Conservation (phyloP, 1,140 invertebrate species). For the Brachionus asplanchnoidis region DNA sequence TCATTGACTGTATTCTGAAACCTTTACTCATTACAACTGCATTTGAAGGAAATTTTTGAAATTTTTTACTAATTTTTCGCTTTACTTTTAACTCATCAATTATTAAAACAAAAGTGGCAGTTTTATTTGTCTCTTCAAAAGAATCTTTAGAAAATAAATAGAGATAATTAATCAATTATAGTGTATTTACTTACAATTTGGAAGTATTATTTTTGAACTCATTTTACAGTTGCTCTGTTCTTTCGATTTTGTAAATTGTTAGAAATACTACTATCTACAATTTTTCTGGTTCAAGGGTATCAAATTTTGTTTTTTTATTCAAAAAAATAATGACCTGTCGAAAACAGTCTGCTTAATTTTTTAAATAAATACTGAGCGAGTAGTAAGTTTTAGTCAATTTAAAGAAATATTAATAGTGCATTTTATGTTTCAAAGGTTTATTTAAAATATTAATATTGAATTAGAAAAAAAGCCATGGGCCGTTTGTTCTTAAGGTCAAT, state of each 20-base stretch:
- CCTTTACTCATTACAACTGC: not conserved
- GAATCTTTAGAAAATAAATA: not conserved
- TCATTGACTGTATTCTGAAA: not conserved
- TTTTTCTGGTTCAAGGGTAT: conserved; percentile 3
- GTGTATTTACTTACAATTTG: not conserved
- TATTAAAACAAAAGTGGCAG: not conserved
- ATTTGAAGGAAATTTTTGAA: not conserved
- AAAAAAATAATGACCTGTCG: not conserved
- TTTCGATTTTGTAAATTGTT: not conserved
- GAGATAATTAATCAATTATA: not conserved
- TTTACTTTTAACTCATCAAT: conserved; percentile 36
- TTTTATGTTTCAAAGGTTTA: conserved; percentile 10
- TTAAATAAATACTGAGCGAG: not conserved
- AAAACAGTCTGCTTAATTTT: not conserved
- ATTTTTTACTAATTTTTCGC: not conserved
- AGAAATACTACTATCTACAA: not conserved
- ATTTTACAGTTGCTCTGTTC: not conserved
- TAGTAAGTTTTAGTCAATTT: not conserved
- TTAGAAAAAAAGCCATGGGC: not conserved
- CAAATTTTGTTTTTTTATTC: not conserved
- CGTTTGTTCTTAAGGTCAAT: conserved; percentile 27
- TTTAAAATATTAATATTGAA: not conserved
- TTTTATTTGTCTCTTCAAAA: conserved; percentile 10
- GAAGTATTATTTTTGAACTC: not conserved
- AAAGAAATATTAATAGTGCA: conserved; percentile 27